Base-by-base conservation (phyloP, 2,888 invertebrate genomes). In the Barypeithes pellucidus region DNA sequence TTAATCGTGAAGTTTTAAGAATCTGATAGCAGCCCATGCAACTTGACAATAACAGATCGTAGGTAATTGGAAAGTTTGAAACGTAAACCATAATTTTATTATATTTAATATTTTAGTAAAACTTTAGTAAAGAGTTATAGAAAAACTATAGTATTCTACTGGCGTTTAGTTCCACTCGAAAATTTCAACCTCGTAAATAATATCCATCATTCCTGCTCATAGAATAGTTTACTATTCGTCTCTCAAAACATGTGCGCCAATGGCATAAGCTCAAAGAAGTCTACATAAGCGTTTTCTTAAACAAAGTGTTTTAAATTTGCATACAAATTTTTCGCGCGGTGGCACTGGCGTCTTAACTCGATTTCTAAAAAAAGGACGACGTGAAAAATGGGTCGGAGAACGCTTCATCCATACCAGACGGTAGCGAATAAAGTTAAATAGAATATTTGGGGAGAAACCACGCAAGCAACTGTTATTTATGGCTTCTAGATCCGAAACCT, bases 231-330 rank as follows among this genome's bases (percentile, higher is more conserved):
- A n/a, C n/a, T n/a, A 39, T 39, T 39, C n/a, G 11, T 39, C 3
- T 39, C 12, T 39, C 12, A n/a, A n/a, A 39, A 39, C 11, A 39
- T 5, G 12, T 3, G 1, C 39, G 39, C 39, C n/a, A 12, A 12
- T 39, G 39, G 39, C 4, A 9, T 3, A 12, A n/a, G 39, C n/a
- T 12, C 0, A 16, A 2, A 22, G n/a, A 18, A 57, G 9, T 3
- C 33, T 9, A 18, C 9, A 16, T 57, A 57, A 57, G 54, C 54
- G 33, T 57, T 79, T 78, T 74, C 79, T 79, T 80, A 79, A 81
- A 81, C 79, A 80, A 81, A 82, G 77, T 78, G 80, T 78, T 80
- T 79, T 75, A 79, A 80, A 82, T 82, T 82, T 82, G 79, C 82
- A 82, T 82, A 81, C 79, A 81, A 81, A 81, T 81, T 81, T 75